Conservation (phyloP, 2,888 invertebrate genomes). For the Charanyca ferruginea region DNA sequence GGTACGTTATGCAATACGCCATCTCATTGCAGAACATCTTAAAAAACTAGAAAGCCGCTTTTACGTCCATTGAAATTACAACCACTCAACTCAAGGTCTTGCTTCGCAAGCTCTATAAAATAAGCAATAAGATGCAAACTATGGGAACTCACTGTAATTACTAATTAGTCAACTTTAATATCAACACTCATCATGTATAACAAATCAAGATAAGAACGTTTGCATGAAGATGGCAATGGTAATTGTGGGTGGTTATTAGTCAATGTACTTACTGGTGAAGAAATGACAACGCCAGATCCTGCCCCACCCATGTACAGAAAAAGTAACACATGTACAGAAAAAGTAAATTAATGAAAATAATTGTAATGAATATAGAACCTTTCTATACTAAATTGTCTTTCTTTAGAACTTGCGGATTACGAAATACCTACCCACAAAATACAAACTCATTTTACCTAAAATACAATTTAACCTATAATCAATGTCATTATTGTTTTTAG, state of each 20-base stretch:
- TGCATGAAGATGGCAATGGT: slow-evolving; percentile 45
- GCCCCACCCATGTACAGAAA: no score
- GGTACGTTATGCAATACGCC: slow-evolving; percentile 34
- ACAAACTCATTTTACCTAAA: no score
- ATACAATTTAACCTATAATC: no score
- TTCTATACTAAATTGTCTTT: no score
- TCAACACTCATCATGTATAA: slow-evolving; percentile 39
- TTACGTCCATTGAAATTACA: slow-evolving; percentile 59
- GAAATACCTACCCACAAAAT: no score
- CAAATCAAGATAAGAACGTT: slow-evolving; percentile 50
- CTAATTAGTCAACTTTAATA: slow-evolving; percentile 47
- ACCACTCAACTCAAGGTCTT: slow-evolving; percentile 68
- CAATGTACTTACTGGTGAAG: not conserved
- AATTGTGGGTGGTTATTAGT: slow-evolving; percentile 19
- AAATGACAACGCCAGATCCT: no score
- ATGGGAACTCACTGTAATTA: slow-evolving; percentile 63
- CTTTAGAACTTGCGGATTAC: no score
- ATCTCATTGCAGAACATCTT: slow-evolving; percentile 46
- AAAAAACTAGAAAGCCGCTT: slow-evolving; percentile 62
- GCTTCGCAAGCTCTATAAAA: slow-evolving; percentile 64
- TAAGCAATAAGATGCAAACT: slow-evolving; percentile 63
- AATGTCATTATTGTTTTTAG: no score
- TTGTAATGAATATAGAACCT: no score
- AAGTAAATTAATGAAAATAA: no score
- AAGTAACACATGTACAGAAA: no score